Conservation (phyloP, 2,797 vertebrate species). For the Agapornis canus region DNA sequence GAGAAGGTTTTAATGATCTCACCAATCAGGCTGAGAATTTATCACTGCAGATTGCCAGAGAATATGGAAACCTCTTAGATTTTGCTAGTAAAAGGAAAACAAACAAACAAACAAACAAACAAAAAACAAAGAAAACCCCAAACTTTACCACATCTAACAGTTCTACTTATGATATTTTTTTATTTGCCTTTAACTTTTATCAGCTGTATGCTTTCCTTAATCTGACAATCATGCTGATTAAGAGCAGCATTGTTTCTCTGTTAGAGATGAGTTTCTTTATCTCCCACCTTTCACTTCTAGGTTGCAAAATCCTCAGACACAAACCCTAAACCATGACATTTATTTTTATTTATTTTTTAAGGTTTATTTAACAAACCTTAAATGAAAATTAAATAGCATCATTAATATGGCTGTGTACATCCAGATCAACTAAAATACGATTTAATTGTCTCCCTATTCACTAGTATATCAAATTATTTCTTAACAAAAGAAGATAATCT, state of each 20-base stretch:
- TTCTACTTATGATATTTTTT: too few relatives aligned
- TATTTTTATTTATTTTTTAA: too few relatives aligned
- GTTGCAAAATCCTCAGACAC: not conserved
- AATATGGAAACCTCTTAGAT: not conserved
- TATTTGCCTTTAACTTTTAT: too few relatives aligned
- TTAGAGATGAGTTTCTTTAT: not conserved
- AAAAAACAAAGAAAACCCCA: not conserved
- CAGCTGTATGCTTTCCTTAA: too few relatives aligned
- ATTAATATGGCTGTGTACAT: not conserved
- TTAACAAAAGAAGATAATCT: not conserved
- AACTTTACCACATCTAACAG: not conserved
- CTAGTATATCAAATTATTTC: not conserved
- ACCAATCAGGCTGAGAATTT: not conserved
- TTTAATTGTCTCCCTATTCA: not conserved
- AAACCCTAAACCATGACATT: rapidly evolving
- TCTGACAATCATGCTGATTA: not conserved
- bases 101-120: too few relatives aligned
- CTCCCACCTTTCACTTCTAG: not conserved
- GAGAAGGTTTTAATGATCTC: not conserved
- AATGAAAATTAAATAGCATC: not conserved
- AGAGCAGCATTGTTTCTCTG: not conserved
- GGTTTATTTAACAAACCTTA: not conserved
- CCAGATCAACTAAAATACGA: not conserved
- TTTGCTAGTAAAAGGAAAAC: not conserved
- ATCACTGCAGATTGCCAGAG: not conserved